These are phyloP conservation scores for Parnassius glacialis DNA, from an alignment of 2,888 invertebrate genomes.

Conservation along the genomic window DNA sequence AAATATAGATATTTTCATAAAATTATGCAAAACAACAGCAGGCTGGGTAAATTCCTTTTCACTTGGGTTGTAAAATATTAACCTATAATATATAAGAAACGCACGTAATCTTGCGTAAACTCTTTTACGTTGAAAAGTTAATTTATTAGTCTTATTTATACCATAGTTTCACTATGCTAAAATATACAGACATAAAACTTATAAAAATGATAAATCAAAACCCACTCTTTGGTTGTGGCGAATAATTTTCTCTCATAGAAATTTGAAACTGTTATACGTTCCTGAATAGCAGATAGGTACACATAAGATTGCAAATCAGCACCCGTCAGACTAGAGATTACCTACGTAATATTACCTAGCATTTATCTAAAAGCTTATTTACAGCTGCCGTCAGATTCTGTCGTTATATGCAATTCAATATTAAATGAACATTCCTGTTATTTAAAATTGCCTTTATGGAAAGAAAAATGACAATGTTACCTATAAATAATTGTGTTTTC, in stretches of 20 bases:
- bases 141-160: constrained; percentile 30
- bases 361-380: constrained; percentile 61
- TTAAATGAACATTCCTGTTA: too few relatives aligned
- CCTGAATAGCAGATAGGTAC: constrained; percentile 29
- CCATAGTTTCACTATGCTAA: constrained; percentile 23
- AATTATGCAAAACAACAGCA: not conserved
- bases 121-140: constrained; percentile 6
- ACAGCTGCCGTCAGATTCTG: constrained; percentile 42
- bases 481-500: too few relatives aligned
- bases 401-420: too few relatives aligned
- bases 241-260: constrained; percentile 23
- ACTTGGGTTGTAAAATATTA: constrained; percentile 8
- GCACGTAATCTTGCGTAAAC: too few relatives aligned
- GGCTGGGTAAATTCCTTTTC: not conserved
- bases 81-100: too few relatives aligned
- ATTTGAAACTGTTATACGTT: constrained; percentile 23
- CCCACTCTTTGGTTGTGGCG: constrained; percentile 52
- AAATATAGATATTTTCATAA: not conserved
- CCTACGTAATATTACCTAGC: constrained; percentile 53
- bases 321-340: constrained; percentile 71
- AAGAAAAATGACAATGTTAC: too few relatives aligned
- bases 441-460: too few relatives aligned
- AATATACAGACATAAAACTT: not conserved
- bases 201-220: constrained; percentile 32
- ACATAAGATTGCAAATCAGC: constrained; percentile 55